These are phyloP conservation scores for Oriolus oriolus DNA, from an alignment of 2,113 vertebrate genomes.

Conservation along the genomic window DNA sequence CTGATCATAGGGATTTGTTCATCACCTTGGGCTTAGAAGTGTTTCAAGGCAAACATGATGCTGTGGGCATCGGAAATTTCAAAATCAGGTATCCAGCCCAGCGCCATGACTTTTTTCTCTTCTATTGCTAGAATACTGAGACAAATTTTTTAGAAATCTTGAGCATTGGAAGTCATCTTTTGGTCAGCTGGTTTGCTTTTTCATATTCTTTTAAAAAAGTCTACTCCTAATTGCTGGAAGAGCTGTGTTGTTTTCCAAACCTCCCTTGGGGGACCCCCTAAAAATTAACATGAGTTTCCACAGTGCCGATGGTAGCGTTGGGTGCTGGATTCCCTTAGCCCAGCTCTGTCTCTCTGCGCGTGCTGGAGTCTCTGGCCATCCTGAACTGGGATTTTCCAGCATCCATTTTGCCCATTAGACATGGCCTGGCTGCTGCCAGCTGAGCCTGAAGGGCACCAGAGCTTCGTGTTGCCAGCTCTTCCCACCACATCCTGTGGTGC, in stretches of 20 bases:
- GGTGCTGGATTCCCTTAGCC: background rate
- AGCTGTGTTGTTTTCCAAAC: background rate
- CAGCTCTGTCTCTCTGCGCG: background rate
- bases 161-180: background rate
- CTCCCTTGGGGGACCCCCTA: background rate
- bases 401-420: background rate
- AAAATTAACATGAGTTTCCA: background rate
- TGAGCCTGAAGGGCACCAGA: background rate
- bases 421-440: background rate
- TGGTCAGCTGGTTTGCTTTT: background rate
- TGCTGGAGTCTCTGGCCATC: background rate
- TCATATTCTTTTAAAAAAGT: background rate
- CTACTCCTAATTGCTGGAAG: background rate
- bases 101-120: background rate
- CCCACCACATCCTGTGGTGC: background rate
- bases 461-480: background rate
- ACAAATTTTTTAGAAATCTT: background rate
- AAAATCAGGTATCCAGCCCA: background rate
- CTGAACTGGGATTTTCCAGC: background rate
- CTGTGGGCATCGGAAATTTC: background rate
- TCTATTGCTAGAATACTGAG: background rate
- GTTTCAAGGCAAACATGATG: background rate
- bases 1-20: background rate
- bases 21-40: background rate
- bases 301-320: rapidly evolving